Conservation (phyloP, 2,888 invertebrate species). For the Brenthis daphne region DNA sequence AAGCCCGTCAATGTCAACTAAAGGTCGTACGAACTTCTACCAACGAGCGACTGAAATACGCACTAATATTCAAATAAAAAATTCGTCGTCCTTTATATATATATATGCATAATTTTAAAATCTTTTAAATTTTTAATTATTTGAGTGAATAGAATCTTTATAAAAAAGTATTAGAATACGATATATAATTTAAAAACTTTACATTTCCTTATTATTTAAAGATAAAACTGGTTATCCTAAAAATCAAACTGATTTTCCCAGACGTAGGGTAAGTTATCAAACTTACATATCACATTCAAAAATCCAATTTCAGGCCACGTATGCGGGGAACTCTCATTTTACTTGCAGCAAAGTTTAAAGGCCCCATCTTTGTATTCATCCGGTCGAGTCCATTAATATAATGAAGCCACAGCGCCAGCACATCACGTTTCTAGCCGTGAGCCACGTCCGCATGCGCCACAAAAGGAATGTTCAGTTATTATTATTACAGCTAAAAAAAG, state of each 20-base stretch:
- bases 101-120: too few species aligned
- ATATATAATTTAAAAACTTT: too few species aligned
- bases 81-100: neutral
- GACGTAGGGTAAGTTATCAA: neutral
- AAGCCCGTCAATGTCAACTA: constrained; percentile 70
- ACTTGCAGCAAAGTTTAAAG: constrained; percentile 71
- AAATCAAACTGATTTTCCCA: neutral
- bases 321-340: constrained; percentile 61
- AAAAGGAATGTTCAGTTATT: constrained; percentile 78
- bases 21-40: constrained; percentile 59
- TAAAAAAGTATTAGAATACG: too few species aligned
- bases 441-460: constrained; percentile 76
- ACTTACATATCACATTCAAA: constrained; percentile 32
- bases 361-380: constrained; percentile 76
- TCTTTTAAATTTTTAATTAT: too few species aligned
- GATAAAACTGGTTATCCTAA: neutral
- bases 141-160: too few species aligned
- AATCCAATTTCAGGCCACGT: constrained; percentile 55
- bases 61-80: constrained; percentile 21
- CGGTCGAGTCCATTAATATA: constrained; percentile 77
- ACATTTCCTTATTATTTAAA: too few species aligned
- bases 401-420: constrained; percentile 75
- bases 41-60: constrained; percentile 19
- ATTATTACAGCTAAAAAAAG: constrained; percentile 73
- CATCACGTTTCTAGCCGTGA: constrained; percentile 69